Evolutionary conservation across 2,113 vertebrate species (phyloP), one percentile per base, ranked within the genome.

Genomic region (Megaleporinus macrocephalus): DNA sequence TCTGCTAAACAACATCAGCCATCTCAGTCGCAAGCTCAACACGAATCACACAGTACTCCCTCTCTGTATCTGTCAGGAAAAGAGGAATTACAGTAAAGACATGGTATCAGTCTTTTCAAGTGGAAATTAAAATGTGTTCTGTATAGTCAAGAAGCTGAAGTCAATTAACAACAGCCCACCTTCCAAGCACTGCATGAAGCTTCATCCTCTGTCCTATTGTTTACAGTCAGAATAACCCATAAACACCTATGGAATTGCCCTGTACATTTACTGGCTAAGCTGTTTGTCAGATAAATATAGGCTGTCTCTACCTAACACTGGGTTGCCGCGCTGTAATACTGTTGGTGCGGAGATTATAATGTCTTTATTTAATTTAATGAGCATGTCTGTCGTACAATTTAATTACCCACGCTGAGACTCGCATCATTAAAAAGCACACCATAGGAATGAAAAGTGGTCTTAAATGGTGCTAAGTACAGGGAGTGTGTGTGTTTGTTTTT

Each of bases 351-450:
- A 73, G 71, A 81, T 76, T 76, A 80, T 69, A 78, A 51, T 33
- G 51, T 81, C 76, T 85, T 81, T 74, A 81, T 88, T 84, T 51
- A 84, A 85, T 88, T 65, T 84, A 88, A 89, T 77, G 63, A 82
- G 75, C 75, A 63, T 68, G 72, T 84, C 76, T 55, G 84, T 66
- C 82, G 84, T 86, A 82, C 79, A 47, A 72, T 83, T 87, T 85
- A 87, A 90, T 90, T 89, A 90, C 78, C 80, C 84, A 84, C 76
- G 78, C 80, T 79, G 70, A 70, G 63, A 78, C 76, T 85, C 59
- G 70, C 62, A 84, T 86, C 74, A 87, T 90, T 88, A 86, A 86
- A 80, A 88, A 81, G 75, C 84, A 81, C 84, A 83, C 73, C 84
- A 78, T 24, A 55, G 68, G 84, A 88, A 81, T 59, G 57, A 24